A percentile compares a stretch with the other conserved stretches of the same genome.
Conservation (phyloP, 2,797 vertebrate species). For the Naso thynnoides region DNA sequence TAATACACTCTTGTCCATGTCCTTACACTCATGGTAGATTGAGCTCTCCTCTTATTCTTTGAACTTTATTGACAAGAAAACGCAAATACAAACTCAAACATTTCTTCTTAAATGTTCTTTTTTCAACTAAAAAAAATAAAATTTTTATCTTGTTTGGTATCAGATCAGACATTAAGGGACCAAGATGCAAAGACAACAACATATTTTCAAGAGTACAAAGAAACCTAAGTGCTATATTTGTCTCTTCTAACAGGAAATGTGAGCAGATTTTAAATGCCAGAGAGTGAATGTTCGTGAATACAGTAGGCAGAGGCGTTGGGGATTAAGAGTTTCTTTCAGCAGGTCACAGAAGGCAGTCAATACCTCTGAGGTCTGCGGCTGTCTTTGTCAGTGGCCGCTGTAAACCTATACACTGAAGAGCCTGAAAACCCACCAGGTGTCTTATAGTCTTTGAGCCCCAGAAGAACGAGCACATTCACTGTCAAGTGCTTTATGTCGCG, state of each 20-base stretch:
- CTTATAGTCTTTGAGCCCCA: slow-evolving; percentile 58
- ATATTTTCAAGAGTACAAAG: background rate
- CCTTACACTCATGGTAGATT: slow-evolving; percentile 85
- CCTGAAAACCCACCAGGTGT: slow-evolving; percentile 77
- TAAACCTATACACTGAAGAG: slow-evolving; percentile 70
- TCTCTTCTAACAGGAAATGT: background rate
- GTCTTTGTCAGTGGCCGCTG: slow-evolving; percentile 62
- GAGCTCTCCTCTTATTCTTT: slow-evolving; percentile 33
- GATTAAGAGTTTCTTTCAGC: slow-evolving; percentile 60
- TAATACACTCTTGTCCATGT: slow-evolving; percentile 90
- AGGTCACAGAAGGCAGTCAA: slow-evolving; percentile 51
- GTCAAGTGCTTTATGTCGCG: slow-evolving; percentile 69
- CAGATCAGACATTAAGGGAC: background rate
- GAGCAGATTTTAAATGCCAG: background rate
- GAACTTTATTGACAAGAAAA: slow-evolving; percentile 31
- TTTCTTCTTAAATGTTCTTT: background rate
- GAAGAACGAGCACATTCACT: slow-evolving; percentile 71
- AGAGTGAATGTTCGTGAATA: slow-evolving; percentile 24
- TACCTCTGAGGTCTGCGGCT: slow-evolving; percentile 43
- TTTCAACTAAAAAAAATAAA: background rate
- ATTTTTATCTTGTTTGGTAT: background rate
- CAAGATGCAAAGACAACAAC: background rate
- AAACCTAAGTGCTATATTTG: background rate
- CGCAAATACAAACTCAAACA: background rate
- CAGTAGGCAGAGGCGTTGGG: slow-evolving; percentile 40